Conservation (phyloP, 2,888 invertebrate genomes). For the Hydraecia micacea region DNA sequence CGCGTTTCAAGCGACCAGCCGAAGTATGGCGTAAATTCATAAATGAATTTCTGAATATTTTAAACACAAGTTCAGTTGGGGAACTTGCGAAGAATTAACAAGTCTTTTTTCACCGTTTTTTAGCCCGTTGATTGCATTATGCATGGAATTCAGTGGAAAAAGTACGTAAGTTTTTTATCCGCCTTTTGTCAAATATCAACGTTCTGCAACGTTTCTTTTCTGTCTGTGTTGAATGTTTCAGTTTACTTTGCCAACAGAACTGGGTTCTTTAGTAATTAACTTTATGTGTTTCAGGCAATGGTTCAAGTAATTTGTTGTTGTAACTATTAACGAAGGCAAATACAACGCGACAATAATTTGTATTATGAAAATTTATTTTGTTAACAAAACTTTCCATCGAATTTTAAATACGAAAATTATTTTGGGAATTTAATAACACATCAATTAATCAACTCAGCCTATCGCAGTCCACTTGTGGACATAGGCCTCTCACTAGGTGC, state of each 20-base stretch:
- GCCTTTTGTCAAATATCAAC: conserved; percentile 49
- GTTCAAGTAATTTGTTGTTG: too few relatives aligned
- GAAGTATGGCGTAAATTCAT: conserved; percentile 46
- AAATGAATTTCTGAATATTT: conserved; percentile 61
- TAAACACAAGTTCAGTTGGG: conserved; percentile 44
- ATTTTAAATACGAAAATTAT: neutral
- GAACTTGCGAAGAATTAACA: conserved; percentile 39
- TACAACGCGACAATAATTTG: neutral
- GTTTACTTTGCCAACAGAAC: conserved; percentile 34
- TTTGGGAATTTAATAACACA: neutral
- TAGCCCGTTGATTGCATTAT: conserved; percentile 60
- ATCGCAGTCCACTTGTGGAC: too few relatives aligned
- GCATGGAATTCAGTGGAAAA: conserved; percentile 41
- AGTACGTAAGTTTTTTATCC: conserved; percentile 35
- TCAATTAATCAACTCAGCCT: too few relatives aligned
- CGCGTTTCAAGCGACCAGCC: conserved; percentile 26
- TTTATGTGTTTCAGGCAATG: neutral
- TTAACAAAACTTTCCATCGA: neutral
- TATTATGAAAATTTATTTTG: too few relatives aligned
- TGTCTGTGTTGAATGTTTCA: conserved; percentile 17
- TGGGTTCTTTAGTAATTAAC: neutral
- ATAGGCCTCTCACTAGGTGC: too few relatives aligned
- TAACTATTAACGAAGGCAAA: neutral
- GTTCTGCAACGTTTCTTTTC: conserved; percentile 14
- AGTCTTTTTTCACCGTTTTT: conserved; percentile 36